Base-by-base conservation (phyloP, 2,888 invertebrate species). In the Ichneumon xanthorius region DNA sequence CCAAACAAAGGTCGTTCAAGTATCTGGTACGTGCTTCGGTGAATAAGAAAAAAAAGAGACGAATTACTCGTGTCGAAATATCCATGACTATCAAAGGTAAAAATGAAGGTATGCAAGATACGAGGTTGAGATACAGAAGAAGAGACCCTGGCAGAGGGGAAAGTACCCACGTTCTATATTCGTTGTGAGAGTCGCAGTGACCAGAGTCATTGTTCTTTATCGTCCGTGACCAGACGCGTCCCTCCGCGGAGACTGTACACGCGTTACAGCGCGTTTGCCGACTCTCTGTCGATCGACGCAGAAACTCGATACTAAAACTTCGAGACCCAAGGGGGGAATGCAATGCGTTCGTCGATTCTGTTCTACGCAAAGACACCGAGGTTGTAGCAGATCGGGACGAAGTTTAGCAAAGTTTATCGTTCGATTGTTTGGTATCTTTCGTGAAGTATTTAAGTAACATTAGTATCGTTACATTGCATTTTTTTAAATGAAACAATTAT, bases 101-200 rank as follows among this genome's bases (percentile, higher is more conserved):
- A 50, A 76, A 70, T 53, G 81, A 70, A 70, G 63, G 40, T 68
- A 68, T 61, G 72, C 40, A 33, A 33, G 82, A 79, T 65, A 63
- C 53, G 55, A 77, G 75, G 82, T 37, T 55, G 82, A 79, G 67
- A 80, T 22, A 22, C 37, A 76, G 82, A 40, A 33, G 58, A 33
- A 80, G 77, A 77, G 77, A 40, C 77, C 77, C 77, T 77, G 77
- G 77, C 67, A 75, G 65, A 80, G 87, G 86, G 87, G 88, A 92
- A 93, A 90, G 89, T 93, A 91, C 93, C 92, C 93, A 93, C 93
- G 93, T 93, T 91, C 93, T 86, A 92, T 90, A 91, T 91, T 92
- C 92, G 87, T 87, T 92, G 90, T 90, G 92, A 86, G 90, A 87
- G 89, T 90, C 85, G 78, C 58, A 86, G 82, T 90, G 90, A 89